These are phyloP conservation scores for Hybognathus amarus DNA, from an alignment of 2,797 vertebrate species.

Conservation along the genomic window DNA sequence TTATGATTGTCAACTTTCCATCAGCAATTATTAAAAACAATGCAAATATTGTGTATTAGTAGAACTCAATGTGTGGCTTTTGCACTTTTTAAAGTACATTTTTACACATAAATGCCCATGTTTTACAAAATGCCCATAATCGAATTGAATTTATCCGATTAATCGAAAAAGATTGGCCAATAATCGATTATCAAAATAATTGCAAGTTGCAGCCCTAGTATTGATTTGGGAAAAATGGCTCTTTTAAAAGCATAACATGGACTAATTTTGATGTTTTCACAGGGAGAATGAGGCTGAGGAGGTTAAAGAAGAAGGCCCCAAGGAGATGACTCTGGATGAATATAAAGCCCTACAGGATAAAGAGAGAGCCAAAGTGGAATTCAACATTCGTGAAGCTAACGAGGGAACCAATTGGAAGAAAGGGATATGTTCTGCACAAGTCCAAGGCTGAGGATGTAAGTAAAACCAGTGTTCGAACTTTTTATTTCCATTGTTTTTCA, in stretches of 20 bases:
- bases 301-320: slow-evolving; percentile 95
- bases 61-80: no score
- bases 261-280: slow-evolving; percentile 57
- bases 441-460: slow-evolving; percentile 94
- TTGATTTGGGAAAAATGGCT: background rate
- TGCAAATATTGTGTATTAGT: no score
- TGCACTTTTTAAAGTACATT: no score
- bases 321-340: slow-evolving; percentile 99
- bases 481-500: background rate
- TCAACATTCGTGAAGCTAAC: slow-evolving; percentile 98
- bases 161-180: no score
- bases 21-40: no score
- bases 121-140: no score
- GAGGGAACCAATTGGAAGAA: slow-evolving; percentile 97
- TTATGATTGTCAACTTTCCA: no score
- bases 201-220: no score
- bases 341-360: slow-evolving; percentile 99
- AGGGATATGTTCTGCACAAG: slow-evolving; percentile 97
- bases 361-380: slow-evolving; percentile 95
- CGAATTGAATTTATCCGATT: no score
- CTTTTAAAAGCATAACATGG: background rate
- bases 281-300: slow-evolving; percentile 98
- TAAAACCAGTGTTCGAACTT: slow-evolving; percentile 13
- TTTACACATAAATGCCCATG: no score
- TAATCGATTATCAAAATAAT: no score